A percentile compares a stretch with the other conserved stretches of the same genome.
Evolutionary conservation across 2,113 vertebrate genomes (phyloP).

Genomic region (Oophaga pumilio): DNA sequence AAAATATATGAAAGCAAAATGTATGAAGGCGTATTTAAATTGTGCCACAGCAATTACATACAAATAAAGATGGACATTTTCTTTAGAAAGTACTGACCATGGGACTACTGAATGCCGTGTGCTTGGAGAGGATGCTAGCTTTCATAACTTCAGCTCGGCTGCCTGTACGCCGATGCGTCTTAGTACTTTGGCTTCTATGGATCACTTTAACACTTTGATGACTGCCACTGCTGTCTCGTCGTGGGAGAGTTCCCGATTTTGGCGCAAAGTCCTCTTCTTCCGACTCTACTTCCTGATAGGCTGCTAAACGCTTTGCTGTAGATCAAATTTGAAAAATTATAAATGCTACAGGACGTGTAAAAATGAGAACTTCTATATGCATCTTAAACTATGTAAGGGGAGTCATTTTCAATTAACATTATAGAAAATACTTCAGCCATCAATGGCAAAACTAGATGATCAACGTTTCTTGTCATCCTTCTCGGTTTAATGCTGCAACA

Average conservation of each 20-base stretch:
- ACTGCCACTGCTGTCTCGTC: slow-evolving; percentile 81
- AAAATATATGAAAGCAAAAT: background rate
- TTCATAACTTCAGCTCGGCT: slow-evolving; percentile 90
- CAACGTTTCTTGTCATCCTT: background rate
- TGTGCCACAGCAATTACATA: background rate
- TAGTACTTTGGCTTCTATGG: slow-evolving; percentile 86
- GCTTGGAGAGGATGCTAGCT: slow-evolving; percentile 89
- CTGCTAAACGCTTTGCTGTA: slow-evolving; percentile 86
- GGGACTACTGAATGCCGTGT: slow-evolving; percentile 97
- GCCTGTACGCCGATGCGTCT: slow-evolving; percentile 85
- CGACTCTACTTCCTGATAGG: slow-evolving; percentile 92
- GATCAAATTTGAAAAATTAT: background rate
- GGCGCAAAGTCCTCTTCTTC: slow-evolving; percentile 87
- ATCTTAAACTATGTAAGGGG: background rate
- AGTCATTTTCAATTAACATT: background rate
- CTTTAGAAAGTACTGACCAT: slow-evolving; percentile 78
- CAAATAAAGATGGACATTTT: background rate
- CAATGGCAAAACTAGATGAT: background rate
- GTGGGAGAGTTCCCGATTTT: slow-evolving; percentile 77
- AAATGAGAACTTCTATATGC: background rate
- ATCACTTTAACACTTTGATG: slow-evolving; percentile 82
- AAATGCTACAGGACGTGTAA: background rate
- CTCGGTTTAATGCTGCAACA: background rate
- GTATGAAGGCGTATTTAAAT: background rate
- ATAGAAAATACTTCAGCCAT: background rate